Conservation (phyloP, 2,797 vertebrate genomes). For the Pangasius sanitwongsei region DNA sequence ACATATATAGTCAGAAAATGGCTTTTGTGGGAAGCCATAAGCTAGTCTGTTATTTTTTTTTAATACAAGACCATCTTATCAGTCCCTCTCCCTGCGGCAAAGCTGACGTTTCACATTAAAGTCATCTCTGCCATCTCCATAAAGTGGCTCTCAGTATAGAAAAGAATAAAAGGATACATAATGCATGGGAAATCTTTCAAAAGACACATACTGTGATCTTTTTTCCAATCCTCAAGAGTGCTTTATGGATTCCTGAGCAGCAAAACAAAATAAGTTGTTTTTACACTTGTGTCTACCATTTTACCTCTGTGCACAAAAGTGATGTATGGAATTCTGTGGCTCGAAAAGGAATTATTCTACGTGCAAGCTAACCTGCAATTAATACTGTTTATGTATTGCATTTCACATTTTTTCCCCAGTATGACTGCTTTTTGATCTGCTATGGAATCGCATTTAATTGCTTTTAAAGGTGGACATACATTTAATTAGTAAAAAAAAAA, state of each 20-base stretch:
- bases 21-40: background rate
- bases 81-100: slow-evolving; percentile 8
- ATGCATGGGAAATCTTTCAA: slow-evolving; percentile 17
- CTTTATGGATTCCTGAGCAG: background rate
- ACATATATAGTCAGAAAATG: slow-evolving; percentile 12
- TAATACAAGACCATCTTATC: slow-evolving; percentile 23
- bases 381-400: background rate
- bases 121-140: slow-evolving; percentile 29
- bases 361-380: background rate
- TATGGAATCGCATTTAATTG: background rate
- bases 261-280: background rate
- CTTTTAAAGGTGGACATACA: background rate
- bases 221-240: slow-evolving; percentile 13
- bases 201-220: slow-evolving; percentile 19
- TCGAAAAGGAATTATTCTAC: background rate
- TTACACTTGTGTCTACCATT: background rate
- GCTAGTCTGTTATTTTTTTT: slow-evolving; percentile 7
- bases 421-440: background rate
- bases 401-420: background rate
- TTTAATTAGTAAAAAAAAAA: background rate
- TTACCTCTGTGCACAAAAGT: background rate
- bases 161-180: slow-evolving; percentile 24
- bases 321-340: background rate
- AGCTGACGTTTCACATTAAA: slow-evolving; percentile 31
- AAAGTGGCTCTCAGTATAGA: slow-evolving; percentile 17